Conservation (phyloP, 2,797 vertebrate genomes). For the Periparus ater region DNA sequence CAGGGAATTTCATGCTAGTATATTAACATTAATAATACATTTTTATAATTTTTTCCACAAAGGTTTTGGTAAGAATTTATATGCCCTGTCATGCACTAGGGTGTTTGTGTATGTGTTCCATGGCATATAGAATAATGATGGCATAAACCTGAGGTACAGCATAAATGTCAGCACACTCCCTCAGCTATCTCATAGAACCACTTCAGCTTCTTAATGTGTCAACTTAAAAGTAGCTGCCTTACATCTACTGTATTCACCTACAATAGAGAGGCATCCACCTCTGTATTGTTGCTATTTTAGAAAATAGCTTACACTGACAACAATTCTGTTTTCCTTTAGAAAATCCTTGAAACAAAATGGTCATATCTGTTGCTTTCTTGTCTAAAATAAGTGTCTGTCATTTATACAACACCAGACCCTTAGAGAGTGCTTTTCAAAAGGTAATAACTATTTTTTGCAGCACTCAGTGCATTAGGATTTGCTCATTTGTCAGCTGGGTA, state of each 20-base stretch:
- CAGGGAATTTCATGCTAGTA: not conserved
- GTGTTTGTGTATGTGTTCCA: not conserved
- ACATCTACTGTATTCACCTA: not conserved
- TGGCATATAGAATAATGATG: not conserved
- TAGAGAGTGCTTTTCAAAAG: constrained; percentile 35
- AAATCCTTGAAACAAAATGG: constrained; percentile 43
- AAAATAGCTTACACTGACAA: constrained; percentile 42
- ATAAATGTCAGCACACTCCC: not conserved
- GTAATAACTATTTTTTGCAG: constrained; percentile 4
- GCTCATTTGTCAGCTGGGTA: constrained; percentile 14
- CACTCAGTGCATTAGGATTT: constrained; percentile 20
- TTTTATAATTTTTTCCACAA: not conserved
- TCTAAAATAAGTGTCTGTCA: constrained; percentile 21
- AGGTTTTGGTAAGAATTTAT: constrained; percentile 5
- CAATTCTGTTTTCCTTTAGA: constrained; percentile 27
- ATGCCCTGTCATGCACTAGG: not conserved
- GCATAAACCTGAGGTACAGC: not conserved
- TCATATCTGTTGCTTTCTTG: not conserved
- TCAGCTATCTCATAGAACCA: not conserved
- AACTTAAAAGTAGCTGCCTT: not conserved
- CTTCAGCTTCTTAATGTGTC: constrained; percentile 29
- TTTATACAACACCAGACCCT: not conserved
- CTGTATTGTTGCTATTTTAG: not conserved
- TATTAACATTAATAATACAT: not conserved
- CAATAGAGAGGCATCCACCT: not conserved